phyloP scores from a whole-genome alignment of 2,113 vertebrate species.

The Tringa solitaria region DNA sequence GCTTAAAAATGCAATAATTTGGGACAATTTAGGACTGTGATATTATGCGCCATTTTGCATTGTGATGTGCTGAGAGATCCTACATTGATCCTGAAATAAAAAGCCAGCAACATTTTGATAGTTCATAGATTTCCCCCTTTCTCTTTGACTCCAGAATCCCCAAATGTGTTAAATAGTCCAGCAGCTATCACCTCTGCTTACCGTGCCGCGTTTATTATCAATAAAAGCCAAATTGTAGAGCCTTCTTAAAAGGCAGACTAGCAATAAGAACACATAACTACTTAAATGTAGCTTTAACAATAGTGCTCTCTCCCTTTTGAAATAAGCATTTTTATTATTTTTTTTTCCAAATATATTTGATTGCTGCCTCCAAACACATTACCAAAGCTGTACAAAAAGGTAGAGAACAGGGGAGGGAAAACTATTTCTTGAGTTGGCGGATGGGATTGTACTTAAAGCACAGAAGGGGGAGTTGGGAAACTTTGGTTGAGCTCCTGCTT shows the following conservation, averaged over 20 bases:
- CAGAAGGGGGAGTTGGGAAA: not conserved
- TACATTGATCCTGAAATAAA: too few relatives aligned
- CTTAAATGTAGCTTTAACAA: not conserved
- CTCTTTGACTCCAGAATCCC: not conserved
- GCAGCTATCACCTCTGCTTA: not conserved
- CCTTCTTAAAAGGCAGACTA: not conserved
- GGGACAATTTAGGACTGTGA: conserved; percentile 46
- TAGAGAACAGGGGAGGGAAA: not conserved
- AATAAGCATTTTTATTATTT: not conserved
- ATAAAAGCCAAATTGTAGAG: not conserved
- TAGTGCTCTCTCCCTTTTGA: not conserved
- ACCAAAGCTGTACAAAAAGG: not conserved
- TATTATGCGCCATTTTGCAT: conserved; percentile 52
- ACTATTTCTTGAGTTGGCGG: not conserved
- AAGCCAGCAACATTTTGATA: not conserved
- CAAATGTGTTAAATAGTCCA: not conserved
- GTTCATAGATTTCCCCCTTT: conserved; percentile 25
- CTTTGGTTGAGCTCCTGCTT: not conserved
- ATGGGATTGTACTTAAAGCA: not conserved
- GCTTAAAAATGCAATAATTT: conserved; percentile 57
- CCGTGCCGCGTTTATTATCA: not conserved
- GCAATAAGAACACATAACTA: not conserved
- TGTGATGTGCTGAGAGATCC: conserved; percentile 31
- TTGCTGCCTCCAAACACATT: not conserved
- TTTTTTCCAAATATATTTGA: not conserved